These are phyloP conservation scores for Anseranas semipalmata DNA, from an alignment of 2,113 vertebrate species.

Conservation along the genomic window DNA sequence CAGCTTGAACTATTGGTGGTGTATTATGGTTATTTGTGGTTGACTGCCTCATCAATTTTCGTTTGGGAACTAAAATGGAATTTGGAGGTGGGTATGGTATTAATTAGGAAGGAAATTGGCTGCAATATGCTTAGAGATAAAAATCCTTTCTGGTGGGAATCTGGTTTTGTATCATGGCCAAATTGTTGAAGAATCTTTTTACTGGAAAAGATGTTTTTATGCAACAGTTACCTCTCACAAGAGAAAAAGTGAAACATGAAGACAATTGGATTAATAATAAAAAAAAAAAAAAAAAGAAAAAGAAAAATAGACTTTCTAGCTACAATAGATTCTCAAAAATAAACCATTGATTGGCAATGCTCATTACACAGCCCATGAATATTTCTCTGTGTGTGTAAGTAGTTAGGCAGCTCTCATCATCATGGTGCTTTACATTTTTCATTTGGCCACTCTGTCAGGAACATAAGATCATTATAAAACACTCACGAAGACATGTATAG, in stretches of 20 bases:
- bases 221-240: slow-evolving; percentile 34
- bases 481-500: background rate
- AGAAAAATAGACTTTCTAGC: background rate
- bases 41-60: slow-evolving; percentile 74
- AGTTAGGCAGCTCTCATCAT: background rate
- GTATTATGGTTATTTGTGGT: slow-evolving; percentile 43
- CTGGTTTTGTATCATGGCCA: slow-evolving; percentile 61
- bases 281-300: background rate
- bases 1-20: slow-evolving; percentile 32
- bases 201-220: slow-evolving; percentile 65
- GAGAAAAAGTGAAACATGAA: slow-evolving; percentile 53
- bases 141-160: slow-evolving; percentile 69
- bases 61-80: slow-evolving; percentile 66
- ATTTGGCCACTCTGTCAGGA: background rate
- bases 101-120: slow-evolving; percentile 75
- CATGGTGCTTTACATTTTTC: background rate
- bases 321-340: background rate
- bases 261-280: slow-evolving; percentile 32
- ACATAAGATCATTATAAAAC: background rate
- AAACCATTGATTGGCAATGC: background rate
- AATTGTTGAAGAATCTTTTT: slow-evolving; percentile 70
- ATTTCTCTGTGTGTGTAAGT: background rate
- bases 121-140: slow-evolving; percentile 68
- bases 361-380: background rate
- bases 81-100: slow-evolving; percentile 68